A percentile compares a stretch with the other conserved stretches of the same genome.
phyloP scores from a whole-genome alignment of 2,797 vertebrate species.

The Acipenser transmontanus region DNA sequence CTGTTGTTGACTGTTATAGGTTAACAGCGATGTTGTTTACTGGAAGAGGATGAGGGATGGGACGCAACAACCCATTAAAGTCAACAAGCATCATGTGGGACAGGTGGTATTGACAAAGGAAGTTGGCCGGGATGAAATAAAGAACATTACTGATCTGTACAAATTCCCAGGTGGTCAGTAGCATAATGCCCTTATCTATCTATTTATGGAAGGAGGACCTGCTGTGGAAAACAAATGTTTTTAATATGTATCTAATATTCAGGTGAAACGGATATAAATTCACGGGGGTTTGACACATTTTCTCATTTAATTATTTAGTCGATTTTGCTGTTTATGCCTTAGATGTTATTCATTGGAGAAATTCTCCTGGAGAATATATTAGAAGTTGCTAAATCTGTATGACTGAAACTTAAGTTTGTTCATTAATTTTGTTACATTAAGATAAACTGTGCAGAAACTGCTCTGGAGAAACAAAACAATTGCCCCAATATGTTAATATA shows the following conservation, averaged over 20 bases:
- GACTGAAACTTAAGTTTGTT: too few species aligned
- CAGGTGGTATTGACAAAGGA: conserved; percentile 81
- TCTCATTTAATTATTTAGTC: neutral
- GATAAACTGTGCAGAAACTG: too few species aligned
- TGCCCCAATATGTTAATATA: too few species aligned
- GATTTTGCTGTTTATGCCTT: neutral
- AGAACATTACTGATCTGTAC: conserved; percentile 77
- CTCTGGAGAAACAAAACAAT: too few species aligned
- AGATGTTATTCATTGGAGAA: neutral
- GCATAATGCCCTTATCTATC: neutral
- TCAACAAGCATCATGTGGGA: conserved; percentile 72
- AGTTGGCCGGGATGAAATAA: conserved; percentile 56
- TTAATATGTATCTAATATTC: neutral
- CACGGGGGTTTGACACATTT: neutral
- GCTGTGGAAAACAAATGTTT: neutral
- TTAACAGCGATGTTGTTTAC: conserved; percentile 90
- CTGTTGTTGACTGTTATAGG: conserved; percentile 47
- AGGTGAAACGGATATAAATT: neutral
- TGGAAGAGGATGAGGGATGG: conserved; percentile 69
- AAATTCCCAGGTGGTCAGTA: conserved; percentile 87
- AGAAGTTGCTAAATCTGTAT: too few species aligned
- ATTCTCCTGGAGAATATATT: too few species aligned
- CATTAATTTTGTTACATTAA: too few species aligned
- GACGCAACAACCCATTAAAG: conserved; percentile 51
- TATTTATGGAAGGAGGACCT: neutral